Conservation (phyloP, 2,113 vertebrate genomes). For the Centrocercus urophasianus region DNA sequence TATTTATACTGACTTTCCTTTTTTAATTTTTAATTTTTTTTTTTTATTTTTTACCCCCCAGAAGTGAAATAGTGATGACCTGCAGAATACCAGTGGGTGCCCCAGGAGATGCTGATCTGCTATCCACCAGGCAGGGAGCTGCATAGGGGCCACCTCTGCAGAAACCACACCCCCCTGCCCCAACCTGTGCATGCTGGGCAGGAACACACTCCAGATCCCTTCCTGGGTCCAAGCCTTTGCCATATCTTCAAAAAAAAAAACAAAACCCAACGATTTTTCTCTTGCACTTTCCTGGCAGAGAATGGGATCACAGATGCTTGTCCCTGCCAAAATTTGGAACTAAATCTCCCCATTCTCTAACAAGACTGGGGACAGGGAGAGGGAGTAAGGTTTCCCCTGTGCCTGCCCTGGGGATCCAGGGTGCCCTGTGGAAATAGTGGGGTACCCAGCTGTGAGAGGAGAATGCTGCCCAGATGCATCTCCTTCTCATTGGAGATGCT, state of each 20-base stretch:
- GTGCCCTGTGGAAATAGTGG: fast-evolving
- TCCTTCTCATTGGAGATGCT: background rate
- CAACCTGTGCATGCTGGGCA: background rate
- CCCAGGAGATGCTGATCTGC: constrained; percentile 6
- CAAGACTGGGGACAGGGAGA: fast-evolving
- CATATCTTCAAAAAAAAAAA: background rate
- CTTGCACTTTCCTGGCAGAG: fast-evolving
- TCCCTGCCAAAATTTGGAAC: fast-evolving
- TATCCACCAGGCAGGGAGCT: background rate
- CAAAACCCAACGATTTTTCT: background rate
- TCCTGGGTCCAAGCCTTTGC: background rate
- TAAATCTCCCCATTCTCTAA: background rate
- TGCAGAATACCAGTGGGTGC: constrained; percentile 2
- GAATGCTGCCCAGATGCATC: background rate
- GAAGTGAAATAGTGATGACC: constrained; percentile 1
- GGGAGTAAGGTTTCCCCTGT: background rate
- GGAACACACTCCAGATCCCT: background rate
- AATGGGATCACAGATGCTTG: background rate
- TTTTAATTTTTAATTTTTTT: background rate
- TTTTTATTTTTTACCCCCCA: background rate
- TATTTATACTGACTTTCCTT: background rate
- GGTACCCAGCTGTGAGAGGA: background rate
- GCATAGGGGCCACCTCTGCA: background rate
- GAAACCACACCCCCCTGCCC: background rate
- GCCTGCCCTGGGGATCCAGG: background rate